Evolutionary conservation across 2,888 invertebrate species (phyloP).

Genomic region (Trissoscelio sp.): DNA sequence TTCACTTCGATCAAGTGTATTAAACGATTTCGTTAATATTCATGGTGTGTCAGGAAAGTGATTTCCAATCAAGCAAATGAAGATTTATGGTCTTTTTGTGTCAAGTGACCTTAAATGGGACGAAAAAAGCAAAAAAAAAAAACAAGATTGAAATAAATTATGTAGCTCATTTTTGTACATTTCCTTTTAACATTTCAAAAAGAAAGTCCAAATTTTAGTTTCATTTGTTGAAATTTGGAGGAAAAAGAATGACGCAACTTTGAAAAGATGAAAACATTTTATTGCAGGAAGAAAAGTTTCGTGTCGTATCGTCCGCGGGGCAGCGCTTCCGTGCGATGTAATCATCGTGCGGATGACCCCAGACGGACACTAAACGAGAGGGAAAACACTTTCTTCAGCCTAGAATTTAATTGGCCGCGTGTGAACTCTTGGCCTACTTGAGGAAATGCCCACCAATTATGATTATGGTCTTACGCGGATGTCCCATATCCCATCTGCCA

Average conservation of each 20-base stretch:
- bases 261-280: no score
- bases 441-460: slow-evolving; percentile 65
- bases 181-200: no score
- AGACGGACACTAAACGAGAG: slow-evolving; percentile 74
- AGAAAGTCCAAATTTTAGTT: no score
- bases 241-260: no score
- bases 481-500: slow-evolving; percentile 65
- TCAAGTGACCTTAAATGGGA: background rate
- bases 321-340: slow-evolving; percentile 77
- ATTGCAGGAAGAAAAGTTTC: slow-evolving; percentile 78
- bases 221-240: no score
- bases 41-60: slow-evolving; percentile 18
- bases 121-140: background rate
- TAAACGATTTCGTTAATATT: slow-evolving; percentile 20
- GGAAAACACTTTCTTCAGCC: slow-evolving; percentile 81
- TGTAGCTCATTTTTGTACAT: no score
- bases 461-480: slow-evolving; percentile 59
- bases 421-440: slow-evolving; percentile 81
- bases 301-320: slow-evolving; percentile 72
- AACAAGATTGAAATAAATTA: no score
- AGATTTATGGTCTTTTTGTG: slow-evolving; percentile 28
- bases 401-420: slow-evolving; percentile 80
- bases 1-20: slow-evolving; percentile 9
- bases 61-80: slow-evolving; percentile 29
- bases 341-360: slow-evolving; percentile 69